Evolutionary conservation across 2,888 invertebrate genomes (phyloP).

Genomic region (Octonoba sinensis): DNA sequence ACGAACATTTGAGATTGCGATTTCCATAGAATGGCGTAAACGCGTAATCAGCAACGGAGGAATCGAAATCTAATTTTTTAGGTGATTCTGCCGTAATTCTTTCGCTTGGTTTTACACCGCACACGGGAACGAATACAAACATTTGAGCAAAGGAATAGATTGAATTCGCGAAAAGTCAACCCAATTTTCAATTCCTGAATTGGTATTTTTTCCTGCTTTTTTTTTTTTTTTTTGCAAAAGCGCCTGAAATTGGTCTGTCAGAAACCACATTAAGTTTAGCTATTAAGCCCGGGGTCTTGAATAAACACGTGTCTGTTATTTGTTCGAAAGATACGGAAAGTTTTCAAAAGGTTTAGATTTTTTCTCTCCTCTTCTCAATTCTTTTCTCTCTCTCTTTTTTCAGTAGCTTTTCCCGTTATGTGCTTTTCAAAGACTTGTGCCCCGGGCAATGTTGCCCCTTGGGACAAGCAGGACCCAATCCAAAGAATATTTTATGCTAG

Average conservation of each 20-base stretch:
- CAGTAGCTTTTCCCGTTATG: not conserved
- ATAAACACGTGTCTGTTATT: conserved; percentile 46
- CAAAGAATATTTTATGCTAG: too few relatives aligned
- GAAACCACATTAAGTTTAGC: conserved; percentile 61
- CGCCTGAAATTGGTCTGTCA: conserved; percentile 55
- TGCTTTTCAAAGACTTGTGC: too few relatives aligned
- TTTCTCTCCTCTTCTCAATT: not conserved
- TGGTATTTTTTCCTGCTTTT: not conserved
- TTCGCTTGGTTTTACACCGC: conserved; percentile 8
- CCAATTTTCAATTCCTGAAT: conserved; percentile 45
- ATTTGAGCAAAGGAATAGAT: conserved; percentile 19
- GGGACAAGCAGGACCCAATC: too few relatives aligned
- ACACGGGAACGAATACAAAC: conserved; percentile 17
- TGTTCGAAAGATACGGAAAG: conserved; percentile 35
- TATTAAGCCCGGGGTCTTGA: conserved; percentile 53
- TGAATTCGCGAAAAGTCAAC: conserved; percentile 59
- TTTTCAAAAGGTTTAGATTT: conserved; percentile 1
- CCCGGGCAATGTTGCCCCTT: too few relatives aligned
- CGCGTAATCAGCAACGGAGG: conserved; percentile 31
- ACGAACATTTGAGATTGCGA: too few relatives aligned
- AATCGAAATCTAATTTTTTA: conserved; percentile 56
- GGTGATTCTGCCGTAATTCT: conserved; percentile 19
- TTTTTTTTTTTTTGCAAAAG: conserved; percentile 38
- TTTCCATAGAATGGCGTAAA: conserved; percentile 27
- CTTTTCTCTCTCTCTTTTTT: not conserved